Base-by-base conservation (phyloP, 2,113 vertebrate genomes). In the Todiramphus saurophagus region DNA sequence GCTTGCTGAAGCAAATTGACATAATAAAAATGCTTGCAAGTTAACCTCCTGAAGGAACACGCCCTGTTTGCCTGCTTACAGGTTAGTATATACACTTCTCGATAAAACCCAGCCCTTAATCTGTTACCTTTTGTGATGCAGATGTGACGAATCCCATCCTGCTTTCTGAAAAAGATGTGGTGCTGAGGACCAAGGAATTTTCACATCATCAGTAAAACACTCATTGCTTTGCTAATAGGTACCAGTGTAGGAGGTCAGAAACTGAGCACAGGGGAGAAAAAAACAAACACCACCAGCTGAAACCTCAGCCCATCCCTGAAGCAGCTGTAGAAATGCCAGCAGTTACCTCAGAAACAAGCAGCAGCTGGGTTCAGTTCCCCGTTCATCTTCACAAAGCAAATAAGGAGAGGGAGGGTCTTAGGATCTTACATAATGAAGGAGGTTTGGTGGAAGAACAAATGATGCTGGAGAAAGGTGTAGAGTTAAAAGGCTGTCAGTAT, bases 311-410 rank as follows among this genome's bases (percentile, higher is more conserved):
- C 64, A 50, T 30, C 59, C 78, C 55, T 55, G 85, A 37, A 86
- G 37, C 93, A 96, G 85, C 92, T 94, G 78, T 86, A 86, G 92
- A 88, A 81, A 90, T 67, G 75, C 17, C 1, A 4, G 70, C 35
- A 63, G 63, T 91, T 70, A 90, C 55, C 78, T 88, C 82, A 70
- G 75, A 82, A 96, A 96, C 4, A 6, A 93, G 70, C 79, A 90
- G 70, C 94, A 94, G 84, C 84, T 94, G 93, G 13, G 37, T 51
- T 74, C 72, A 51, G 7, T 43, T 90, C 63, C 70, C 1, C 0
- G 48, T 46, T 67, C 39, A 35, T 55, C 72, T 74, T 86, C 56
- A 78, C 19, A 86, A 75, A 91, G 69, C 76, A 77, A 86, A 83
- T 51, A 70, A 74, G 79, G 59, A 86, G 85, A 72, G 33, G 80